These are phyloP conservation scores for Palythoa grandiflora DNA, from an alignment of 92 coral and sea anemone genomes.

Conservation along the genomic window DNA sequence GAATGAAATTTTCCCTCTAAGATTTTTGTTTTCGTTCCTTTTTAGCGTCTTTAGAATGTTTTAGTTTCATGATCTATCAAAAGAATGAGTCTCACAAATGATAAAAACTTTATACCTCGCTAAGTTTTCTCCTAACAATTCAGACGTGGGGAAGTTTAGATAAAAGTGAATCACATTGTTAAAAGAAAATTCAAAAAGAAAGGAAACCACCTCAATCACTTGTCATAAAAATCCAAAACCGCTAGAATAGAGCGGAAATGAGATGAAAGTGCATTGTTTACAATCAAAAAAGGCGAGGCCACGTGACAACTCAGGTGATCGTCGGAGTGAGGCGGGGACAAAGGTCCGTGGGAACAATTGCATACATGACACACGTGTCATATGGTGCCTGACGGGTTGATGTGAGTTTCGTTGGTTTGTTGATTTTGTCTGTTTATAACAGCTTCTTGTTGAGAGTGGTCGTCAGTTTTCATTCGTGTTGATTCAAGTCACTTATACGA, in stretches of 20 bases:
- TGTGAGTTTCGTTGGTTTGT: constrained; percentile 4
- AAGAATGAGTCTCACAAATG: background rate
- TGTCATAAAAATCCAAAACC: background rate
- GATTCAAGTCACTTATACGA: background rate
- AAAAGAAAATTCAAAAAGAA: background rate
- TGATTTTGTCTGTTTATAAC: constrained; percentile 19
- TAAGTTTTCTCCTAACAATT: background rate
- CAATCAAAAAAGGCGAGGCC: background rate
- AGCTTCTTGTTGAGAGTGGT: background rate
- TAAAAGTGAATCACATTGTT: background rate
- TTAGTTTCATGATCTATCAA: background rate
- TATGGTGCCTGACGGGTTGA: background rate
- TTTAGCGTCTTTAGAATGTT: background rate
- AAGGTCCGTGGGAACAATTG: constrained; percentile 39
- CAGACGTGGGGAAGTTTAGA: background rate
- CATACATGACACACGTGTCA: constrained; percentile 46
- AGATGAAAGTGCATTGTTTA: background rate
- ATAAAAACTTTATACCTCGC: background rate
- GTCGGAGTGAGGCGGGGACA: constrained; percentile 4
- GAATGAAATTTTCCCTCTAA: background rate
- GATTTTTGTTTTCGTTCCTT: background rate
- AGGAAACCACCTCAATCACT: background rate
- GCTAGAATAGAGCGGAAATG: background rate
- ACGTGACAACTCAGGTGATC: constrained; percentile 29
- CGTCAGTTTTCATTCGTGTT: background rate